Evolutionary conservation across 2,797 vertebrate species (phyloP).

Genomic region (Passerculus sandwichensis): DNA sequence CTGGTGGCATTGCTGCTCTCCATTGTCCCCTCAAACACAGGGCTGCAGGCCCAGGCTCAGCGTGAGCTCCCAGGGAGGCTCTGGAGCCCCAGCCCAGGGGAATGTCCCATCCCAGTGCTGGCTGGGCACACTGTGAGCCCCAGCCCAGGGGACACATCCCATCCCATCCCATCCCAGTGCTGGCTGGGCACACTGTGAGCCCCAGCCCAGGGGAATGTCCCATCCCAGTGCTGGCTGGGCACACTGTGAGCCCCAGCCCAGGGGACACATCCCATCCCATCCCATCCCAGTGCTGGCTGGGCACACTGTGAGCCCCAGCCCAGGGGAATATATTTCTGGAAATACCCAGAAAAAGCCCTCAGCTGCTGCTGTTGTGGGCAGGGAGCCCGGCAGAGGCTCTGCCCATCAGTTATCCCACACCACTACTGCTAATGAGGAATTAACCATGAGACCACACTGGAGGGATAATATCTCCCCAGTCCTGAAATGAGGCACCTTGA

Average conservation of each 20-base stretch:
- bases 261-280: background rate
- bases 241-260: too few species aligned
- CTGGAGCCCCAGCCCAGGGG: background rate
- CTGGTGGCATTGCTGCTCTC: background rate
- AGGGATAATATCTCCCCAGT: background rate
- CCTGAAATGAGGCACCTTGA: background rate
- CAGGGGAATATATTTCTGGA: background rate
- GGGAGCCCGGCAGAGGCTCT: background rate
- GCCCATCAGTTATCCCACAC: background rate
- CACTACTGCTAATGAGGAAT: background rate
- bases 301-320: background rate
- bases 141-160: too few species aligned
- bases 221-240: too few species aligned
- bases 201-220: too few species aligned
- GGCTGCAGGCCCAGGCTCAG: background rate
- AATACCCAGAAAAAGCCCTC: background rate
- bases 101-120: too few species aligned
- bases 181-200: too few species aligned
- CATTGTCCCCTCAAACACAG: accelerated
- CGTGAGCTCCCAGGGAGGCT: background rate
- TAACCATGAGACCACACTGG: background rate
- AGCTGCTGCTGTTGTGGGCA: background rate
- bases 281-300: background rate
- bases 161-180: too few species aligned
- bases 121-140: too few species aligned